Base-by-base conservation (phyloP, 1,140 invertebrate genomes). In the Zaprionus vittiger region DNA sequence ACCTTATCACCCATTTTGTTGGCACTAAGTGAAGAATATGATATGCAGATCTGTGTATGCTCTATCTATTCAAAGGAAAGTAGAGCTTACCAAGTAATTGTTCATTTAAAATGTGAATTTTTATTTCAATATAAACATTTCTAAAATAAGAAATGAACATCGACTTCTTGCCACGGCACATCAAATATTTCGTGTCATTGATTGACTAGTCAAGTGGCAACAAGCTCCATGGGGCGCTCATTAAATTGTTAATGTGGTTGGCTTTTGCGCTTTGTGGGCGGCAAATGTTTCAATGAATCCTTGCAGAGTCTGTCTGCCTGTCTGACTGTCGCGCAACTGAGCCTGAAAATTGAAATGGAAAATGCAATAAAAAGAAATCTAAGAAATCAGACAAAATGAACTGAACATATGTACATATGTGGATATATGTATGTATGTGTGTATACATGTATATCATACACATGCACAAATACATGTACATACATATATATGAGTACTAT, bases 221-320 rank as follows among this genome's bases (percentile, higher is more conserved):
- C 22, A n/a, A 28, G 38, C 55, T 52, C 31, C 38, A 41, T 31
- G 37, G 56, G 37, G 63, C n/a, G 47, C 62, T 72, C 69, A 73
- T 77, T 77, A 73, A 77, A 66, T 77, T 73, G 62, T 60, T 72
- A 77, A 77, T 77, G 74, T 31, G 69, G 73, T 77, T 77, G 60
- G 37, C 69, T 77, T 77, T 72, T 73, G 9, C 14, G 61, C 47
- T 56, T 62, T 72, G 37, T 28, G 61, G 11, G 37, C 54, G n/a
- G 49, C 31, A 28, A 24, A 60, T 64, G 59, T 49, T 12, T 31
- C 4, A 20, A 34, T 75, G 12, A 64, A 37, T 28, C 38, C 54
- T n/a, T 26, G 15, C 38, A 7, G 38, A 41, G 15, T 12, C 59
- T 22, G 66, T 38, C 60, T 28, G 66, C 22, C 17, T 49, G 15